These are phyloP conservation scores for Aptenodytes patagonicus DNA, from an alignment of 2,113 vertebrate genomes.

Conservation along the genomic window DNA sequence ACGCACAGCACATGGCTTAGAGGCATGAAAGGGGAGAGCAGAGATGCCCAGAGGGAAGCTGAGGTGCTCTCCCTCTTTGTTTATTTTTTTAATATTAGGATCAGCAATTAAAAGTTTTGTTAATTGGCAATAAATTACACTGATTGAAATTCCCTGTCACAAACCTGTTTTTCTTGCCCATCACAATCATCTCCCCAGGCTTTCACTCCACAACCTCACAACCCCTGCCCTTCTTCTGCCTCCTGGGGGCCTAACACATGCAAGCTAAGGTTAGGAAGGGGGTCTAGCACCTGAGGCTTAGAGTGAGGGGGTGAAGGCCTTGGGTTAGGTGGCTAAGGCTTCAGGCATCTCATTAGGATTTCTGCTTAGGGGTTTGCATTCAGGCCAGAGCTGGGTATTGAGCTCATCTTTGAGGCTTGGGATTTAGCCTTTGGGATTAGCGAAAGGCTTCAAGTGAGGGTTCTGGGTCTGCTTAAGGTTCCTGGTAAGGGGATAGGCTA, in stretches of 20 bases:
- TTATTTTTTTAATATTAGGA: not conserved
- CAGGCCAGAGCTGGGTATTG: not conserved
- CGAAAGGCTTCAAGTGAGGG: not conserved
- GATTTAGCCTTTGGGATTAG: not conserved
- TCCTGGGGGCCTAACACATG: not conserved
- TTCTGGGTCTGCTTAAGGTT: not conserved
- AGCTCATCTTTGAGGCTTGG: not conserved
- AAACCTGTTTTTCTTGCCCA: not conserved
- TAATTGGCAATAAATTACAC: not conserved
- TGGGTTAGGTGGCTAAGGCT: not conserved
- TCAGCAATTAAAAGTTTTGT: not conserved
- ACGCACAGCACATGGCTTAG: accelerated
- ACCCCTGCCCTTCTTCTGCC: not conserved
- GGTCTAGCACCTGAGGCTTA: not conserved
- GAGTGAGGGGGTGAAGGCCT: not conserved
- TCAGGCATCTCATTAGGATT: not conserved
- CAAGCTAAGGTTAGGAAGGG: not conserved
- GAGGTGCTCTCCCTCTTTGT: not conserved
- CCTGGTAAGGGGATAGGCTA: not conserved
- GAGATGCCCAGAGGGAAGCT: not conserved
- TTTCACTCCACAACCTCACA: not conserved
- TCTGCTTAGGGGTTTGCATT: not conserved
- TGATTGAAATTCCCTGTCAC: not conserved
- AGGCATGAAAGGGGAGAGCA: not conserved
- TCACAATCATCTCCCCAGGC: not conserved